A percentile compares a stretch with the other conserved stretches of the same genome.
These are phyloP conservation scores for Uloborus diversus DNA, from an alignment of 1,140 invertebrate genomes.

Conservation along the genomic window DNA sequence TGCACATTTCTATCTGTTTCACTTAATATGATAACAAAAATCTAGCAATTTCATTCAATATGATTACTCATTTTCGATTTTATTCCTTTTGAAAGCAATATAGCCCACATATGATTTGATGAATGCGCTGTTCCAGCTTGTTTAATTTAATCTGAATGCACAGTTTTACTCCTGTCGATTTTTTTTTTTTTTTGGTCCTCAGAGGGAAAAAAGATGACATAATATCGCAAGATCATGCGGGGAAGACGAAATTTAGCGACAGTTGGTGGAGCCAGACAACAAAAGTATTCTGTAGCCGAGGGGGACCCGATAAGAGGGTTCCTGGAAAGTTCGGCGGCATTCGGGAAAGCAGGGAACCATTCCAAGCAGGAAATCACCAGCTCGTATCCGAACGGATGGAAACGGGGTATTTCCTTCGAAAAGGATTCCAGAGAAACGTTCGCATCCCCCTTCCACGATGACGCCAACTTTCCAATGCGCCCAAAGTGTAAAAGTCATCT, in stretches of 20 bases:
- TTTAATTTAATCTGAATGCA: not conserved
- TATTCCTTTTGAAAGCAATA: not conserved
- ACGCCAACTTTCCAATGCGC: too few species aligned
- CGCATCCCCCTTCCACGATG: too few species aligned
- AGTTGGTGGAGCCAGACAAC: too few species aligned
- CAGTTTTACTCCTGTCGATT: not conserved
- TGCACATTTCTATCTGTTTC: too few species aligned
- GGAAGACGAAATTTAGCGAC: too few species aligned
- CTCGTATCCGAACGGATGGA: conserved; percentile 53
- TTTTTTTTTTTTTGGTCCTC: not conserved
- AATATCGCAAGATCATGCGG: too few species aligned
- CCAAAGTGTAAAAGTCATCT: too few species aligned
- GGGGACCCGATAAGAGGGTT: conserved; percentile 34
- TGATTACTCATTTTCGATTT: too few species aligned
- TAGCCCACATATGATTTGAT: not conserved
- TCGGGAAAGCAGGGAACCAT: conserved; percentile 7
- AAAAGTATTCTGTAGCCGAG: not conserved
- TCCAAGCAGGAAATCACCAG: conserved; percentile 47
- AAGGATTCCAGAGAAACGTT: too few species aligned
- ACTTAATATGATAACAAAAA: too few species aligned
- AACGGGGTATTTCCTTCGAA: not conserved
- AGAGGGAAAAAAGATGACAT: not conserved
- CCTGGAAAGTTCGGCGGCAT: conserved; percentile 7
- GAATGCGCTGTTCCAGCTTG: not conserved
- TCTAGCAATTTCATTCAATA: too few species aligned